Conservation (phyloP, 2,888 invertebrate species). For the Cheilosia impressa region DNA sequence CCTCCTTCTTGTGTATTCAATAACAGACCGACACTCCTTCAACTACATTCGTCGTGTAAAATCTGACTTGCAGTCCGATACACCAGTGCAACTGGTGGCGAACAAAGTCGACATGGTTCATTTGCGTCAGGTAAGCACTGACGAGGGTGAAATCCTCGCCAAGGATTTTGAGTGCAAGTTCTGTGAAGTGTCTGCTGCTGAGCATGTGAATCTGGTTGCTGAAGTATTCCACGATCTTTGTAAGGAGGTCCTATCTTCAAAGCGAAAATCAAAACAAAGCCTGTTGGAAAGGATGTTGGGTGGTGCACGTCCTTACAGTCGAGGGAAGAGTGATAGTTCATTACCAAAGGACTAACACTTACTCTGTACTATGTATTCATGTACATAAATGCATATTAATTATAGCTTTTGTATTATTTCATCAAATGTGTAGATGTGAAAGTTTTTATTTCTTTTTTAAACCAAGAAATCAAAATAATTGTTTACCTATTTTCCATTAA, state of each 20-base stretch:
- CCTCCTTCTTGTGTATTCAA: conserved; percentile 93
- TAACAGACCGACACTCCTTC: conserved; percentile 93
- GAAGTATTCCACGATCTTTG: conserved; percentile 94
- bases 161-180: conserved; percentile 95
- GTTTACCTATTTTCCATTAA: conserved; percentile 4
- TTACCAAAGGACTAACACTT: conserved; percentile 89
- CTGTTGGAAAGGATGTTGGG: conserved; percentile 93
- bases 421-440: conserved; percentile 11
- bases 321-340: conserved; percentile 95
- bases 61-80: conserved; percentile 88
- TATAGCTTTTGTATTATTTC: conserved; percentile 7
- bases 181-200: conserved; percentile 94
- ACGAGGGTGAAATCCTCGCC: conserved; percentile 94
- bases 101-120: conserved; percentile 97
- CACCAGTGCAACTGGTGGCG: conserved; percentile 93
- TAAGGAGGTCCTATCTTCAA: conserved; percentile 90
- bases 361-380: neutral
- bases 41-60: conserved; percentile 91
- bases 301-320: conserved; percentile 89
- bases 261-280: conserved; percentile 93
- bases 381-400: neutral
- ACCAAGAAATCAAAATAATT: neutral
- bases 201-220: conserved; percentile 93
- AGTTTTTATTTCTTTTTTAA: conserved; percentile 2
- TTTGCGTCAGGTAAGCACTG: conserved; percentile 92